Evolutionary conservation across 2,797 vertebrate species (phyloP).

Genomic region (Zenarchopterus dispar): DNA sequence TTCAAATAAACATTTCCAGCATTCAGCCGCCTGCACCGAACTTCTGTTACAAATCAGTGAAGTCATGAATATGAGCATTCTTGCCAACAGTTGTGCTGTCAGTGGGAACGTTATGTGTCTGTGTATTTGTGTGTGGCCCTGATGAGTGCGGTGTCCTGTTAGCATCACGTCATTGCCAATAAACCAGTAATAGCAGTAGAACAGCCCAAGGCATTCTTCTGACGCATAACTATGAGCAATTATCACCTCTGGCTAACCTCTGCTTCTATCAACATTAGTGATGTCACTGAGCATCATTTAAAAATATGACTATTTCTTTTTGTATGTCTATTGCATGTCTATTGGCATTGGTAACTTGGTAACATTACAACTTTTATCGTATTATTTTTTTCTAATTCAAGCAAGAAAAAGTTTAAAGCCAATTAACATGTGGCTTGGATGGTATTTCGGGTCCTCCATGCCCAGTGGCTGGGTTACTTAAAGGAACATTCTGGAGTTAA

Average conservation of each 20-base stretch:
- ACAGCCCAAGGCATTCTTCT: constrained; percentile 49
- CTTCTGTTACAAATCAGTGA: constrained; percentile 26
- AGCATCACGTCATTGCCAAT: constrained; percentile 63
- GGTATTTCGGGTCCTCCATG: neutral
- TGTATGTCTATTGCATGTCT: constrained; percentile 3
- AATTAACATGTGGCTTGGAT: neutral
- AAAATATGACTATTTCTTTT: constrained; percentile 27
- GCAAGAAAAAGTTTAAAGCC: neutral
- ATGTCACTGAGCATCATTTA: constrained; percentile 39
- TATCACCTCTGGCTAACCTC: constrained; percentile 58
- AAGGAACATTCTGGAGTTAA: too few relatives aligned
- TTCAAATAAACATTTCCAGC: constrained; percentile 8
- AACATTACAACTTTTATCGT: neutral
- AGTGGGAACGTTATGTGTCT: constrained; percentile 10
- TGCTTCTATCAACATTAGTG: constrained; percentile 22
- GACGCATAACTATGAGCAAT: constrained; percentile 52
- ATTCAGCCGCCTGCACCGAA: constrained; percentile 8
- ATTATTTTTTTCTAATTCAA: neutral
- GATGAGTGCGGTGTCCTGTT: constrained; percentile 57
- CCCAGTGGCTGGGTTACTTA: neutral
- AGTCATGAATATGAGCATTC: constrained; percentile 24
- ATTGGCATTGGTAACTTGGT: neutral
- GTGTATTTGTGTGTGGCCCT: constrained; percentile 60
- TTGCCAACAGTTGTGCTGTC: constrained; percentile 44
- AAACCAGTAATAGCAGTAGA: constrained; percentile 64